Conservation (phyloP, 2,888 invertebrate species). For the Andrena bicolor region DNA sequence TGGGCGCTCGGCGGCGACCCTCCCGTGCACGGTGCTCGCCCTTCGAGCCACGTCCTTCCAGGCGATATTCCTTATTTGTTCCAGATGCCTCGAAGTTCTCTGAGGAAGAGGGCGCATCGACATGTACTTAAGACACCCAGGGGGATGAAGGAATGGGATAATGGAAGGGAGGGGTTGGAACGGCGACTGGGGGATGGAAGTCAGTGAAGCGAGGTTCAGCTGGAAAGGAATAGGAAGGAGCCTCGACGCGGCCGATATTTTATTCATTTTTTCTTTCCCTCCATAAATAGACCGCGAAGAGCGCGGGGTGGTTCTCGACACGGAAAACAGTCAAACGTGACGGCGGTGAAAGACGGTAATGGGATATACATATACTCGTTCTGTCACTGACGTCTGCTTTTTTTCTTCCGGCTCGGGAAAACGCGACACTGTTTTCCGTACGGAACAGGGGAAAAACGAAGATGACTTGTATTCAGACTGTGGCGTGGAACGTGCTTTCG, state of each 20-base stretch:
- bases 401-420: not conserved
- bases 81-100: conserved; percentile 48
- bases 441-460: not conserved
- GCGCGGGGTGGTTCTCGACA: conserved; percentile 9
- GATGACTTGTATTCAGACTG: not conserved
- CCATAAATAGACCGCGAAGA: conserved; percentile 39
- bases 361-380: not conserved
- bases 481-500: not conserved
- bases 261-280: conserved; percentile 53
- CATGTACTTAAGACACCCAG: conserved; percentile 56
- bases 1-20: conserved; percentile 19
- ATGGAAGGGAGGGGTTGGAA: conserved; percentile 37
- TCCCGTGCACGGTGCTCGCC: conserved; percentile 9
- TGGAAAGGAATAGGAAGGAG: conserved; percentile 25
- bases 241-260: conserved; percentile 58
- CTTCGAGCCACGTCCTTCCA: conserved; percentile 42
- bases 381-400: not conserved
- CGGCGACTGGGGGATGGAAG: conserved; percentile 20
- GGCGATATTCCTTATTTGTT: conserved; percentile 71
- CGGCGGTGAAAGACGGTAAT: not conserved
- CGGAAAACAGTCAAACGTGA: conserved; percentile 38
- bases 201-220: conserved; percentile 6
- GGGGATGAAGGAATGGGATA: conserved; percentile 44
- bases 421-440: conserved; percentile 7
- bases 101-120: conserved; percentile 29